Percentiles rank a stretch among this genome's conserved stretches.
These are phyloP conservation scores for Thamnophis elegans DNA, from an alignment of 2,797 vertebrate species.

Conservation along the genomic window DNA sequence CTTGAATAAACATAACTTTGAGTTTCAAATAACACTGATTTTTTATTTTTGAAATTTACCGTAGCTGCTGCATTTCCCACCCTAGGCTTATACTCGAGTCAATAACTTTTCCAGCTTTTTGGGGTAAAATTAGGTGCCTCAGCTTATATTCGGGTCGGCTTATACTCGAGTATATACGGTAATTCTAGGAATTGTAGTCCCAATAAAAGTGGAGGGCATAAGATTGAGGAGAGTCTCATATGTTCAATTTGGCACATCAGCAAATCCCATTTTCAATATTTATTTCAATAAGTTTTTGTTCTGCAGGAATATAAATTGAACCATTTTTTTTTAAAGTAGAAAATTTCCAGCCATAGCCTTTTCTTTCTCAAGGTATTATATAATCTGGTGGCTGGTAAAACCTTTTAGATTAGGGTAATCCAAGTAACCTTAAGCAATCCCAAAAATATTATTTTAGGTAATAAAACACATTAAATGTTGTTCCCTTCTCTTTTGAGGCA, in stretches of 20 bases:
- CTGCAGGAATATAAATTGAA: neutral
- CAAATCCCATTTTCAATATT: neutral
- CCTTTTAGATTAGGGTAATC: neutral
- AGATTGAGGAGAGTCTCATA: neutral
- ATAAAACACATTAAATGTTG: neutral
- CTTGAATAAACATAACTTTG: no score
- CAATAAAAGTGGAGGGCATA: neutral
- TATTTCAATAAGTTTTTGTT: neutral
- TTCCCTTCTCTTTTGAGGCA: constrained; percentile 30
- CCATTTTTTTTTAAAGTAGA: neutral
- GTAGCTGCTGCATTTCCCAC: no score
- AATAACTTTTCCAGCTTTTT: no score
- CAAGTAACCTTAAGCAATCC: neutral
- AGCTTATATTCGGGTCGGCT: no score
- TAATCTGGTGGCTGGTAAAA: neutral
- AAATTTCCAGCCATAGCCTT: neutral
- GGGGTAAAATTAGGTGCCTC: no score
- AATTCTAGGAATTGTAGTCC: neutral
- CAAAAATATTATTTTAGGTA: neutral
- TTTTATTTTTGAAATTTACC: no score
- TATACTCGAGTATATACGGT: no score
- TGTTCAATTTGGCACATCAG: neutral
- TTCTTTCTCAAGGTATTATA: neutral
- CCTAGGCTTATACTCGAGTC: no score
- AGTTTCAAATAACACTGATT: no score